Percentiles rank a stretch among this genome's conserved stretches.
phyloP scores from a whole-genome alignment of 2,113 vertebrate genomes.

The Origma solitaria region DNA sequence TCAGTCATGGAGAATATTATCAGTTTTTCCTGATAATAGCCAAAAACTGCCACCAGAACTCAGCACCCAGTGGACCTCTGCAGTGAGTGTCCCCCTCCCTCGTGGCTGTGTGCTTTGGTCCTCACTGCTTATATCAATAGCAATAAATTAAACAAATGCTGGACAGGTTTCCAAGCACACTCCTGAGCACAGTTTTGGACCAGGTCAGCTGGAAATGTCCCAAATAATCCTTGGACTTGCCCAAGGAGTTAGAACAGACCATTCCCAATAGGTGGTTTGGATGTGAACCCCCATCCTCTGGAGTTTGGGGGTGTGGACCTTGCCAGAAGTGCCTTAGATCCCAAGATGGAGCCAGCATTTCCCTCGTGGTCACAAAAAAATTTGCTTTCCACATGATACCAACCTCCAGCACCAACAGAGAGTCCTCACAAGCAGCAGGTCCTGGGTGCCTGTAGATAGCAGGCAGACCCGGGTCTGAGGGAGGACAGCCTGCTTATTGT shows the following conservation, averaged over 20 bases:
- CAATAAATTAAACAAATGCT: not conserved
- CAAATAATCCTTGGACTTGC: not conserved
- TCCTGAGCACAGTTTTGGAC: not conserved
- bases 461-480: not conserved
- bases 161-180: not conserved
- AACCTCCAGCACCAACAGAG: not conserved
- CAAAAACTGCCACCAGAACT: not conserved
- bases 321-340: not conserved
- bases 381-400: not conserved
- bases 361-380: not conserved
- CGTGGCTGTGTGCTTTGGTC: not conserved
- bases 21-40: not conserved
- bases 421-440: not conserved
- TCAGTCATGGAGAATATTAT: not conserved
- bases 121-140: not conserved
- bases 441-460: accelerated
- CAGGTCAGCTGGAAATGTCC: not conserved
- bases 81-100: not conserved
- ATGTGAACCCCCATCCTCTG: not conserved
- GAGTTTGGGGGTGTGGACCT: not conserved
- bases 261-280: not conserved
- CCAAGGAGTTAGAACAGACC: not conserved
- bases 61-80: not conserved
- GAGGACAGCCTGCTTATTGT: not conserved
- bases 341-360: not conserved